These are phyloP conservation scores for Microplitis deprimator DNA, from an alignment of 2,888 invertebrate species.

Conservation along the genomic window DNA sequence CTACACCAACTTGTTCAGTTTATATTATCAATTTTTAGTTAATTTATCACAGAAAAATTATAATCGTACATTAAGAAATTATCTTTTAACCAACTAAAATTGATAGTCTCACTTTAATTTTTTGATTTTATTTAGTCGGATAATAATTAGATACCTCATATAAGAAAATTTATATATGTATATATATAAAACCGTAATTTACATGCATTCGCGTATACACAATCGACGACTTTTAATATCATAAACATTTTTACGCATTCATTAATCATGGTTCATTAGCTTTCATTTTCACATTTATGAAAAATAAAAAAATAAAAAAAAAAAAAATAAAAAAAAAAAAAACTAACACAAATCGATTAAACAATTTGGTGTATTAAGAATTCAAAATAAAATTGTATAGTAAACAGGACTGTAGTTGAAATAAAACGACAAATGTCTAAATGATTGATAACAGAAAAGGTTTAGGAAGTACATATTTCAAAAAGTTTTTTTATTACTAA, in stretches of 20 bases:
- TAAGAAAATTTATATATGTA: neutral
- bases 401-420: constrained; percentile 65
- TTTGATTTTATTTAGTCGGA: neutral
- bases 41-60: constrained; percentile 4
- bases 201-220: constrained; percentile 36
- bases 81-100: neutral
- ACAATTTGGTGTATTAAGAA: constrained; percentile 61
- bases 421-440: constrained; percentile 65
- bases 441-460: constrained; percentile 47
- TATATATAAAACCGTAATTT: neutral
- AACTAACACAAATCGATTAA: constrained; percentile 14
- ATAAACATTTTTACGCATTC: constrained; percentile 40
- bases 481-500: neutral
- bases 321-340: constrained; percentile 3
- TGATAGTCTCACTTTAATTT: neutral
- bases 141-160: neutral
- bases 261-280: constrained; percentile 39
- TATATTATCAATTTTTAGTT: neutral
- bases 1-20: neutral
- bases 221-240: constrained; percentile 38
- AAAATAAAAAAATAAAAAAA: constrained; percentile 22
- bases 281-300: constrained; percentile 51
- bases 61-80: constrained; percentile 1
- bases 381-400: constrained; percentile 64
- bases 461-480: constrained; percentile 51